Percentiles rank a stretch among this genome's conserved stretches.
Conservation (phyloP, 2,888 invertebrate species). For the Tetramorium bicarinatum region DNA sequence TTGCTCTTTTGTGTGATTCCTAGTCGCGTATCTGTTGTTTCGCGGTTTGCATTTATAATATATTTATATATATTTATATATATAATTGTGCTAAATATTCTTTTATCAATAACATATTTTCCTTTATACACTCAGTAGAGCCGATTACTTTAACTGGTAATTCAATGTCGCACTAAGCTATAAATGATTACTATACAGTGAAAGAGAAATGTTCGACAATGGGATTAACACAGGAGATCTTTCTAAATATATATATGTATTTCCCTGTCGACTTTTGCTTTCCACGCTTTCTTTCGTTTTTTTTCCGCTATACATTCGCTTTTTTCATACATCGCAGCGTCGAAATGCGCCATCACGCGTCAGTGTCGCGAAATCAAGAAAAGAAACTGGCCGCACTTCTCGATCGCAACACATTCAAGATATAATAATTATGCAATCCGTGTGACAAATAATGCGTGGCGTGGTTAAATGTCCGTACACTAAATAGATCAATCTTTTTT, state of each 20-base stretch:
- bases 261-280: constrained; percentile 41
- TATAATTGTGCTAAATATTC: constrained; percentile 84
- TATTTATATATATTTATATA: constrained; percentile 40
- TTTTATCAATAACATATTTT: constrained; percentile 77
- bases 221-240: constrained; percentile 74
- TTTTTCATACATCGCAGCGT: constrained; percentile 40
- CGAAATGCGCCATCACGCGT: constrained; percentile 22
- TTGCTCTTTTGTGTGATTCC: constrained; percentile 56
- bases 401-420: constrained; percentile 60
- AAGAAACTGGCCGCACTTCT: constrained; percentile 57
- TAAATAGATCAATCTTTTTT: constrained; percentile 72
- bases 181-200: constrained; percentile 86
- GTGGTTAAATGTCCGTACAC: constrained; percentile 74
- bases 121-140: constrained; percentile 84
- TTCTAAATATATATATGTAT: constrained; percentile 48
- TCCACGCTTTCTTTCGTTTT: constrained; percentile 70
- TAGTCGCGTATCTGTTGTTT: constrained; percentile 67
- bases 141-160: constrained; percentile 84
- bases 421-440: constrained; percentile 55
- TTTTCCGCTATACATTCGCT: constrained; percentile 71
- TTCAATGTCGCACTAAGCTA: constrained; percentile 85
- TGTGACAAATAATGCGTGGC: constrained; percentile 69
- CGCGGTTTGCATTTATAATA: constrained; percentile 71
- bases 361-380: constrained; percentile 47
- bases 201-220: constrained; percentile 83